These are phyloP conservation scores for Chloropsis cyanopogon DNA, from an alignment of 2,113 vertebrate genomes.

Conservation along the genomic window DNA sequence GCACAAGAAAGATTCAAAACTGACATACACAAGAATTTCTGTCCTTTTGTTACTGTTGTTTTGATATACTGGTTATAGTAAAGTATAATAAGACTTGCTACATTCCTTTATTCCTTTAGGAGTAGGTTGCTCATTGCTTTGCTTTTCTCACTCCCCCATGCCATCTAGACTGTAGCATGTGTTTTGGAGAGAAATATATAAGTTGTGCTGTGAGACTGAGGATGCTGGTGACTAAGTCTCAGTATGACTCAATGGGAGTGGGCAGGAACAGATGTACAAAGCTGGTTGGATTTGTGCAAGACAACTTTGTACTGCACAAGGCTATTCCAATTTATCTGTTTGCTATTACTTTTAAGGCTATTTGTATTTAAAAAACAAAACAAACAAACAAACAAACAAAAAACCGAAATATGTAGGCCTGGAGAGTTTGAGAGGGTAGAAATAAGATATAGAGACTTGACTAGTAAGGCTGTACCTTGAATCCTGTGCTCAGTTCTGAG, in stretches of 20 bases:
- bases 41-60: not conserved
- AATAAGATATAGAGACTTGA: not conserved
- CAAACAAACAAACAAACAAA: not conserved
- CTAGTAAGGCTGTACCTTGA: not conserved
- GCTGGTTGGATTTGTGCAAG: constrained; percentile 7
- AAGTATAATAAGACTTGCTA: not conserved
- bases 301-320: constrained; percentile 5
- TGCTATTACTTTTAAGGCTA: not conserved
- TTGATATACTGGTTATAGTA: not conserved
- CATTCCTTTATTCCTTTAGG: not conserved
- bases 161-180: not conserved
- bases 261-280: constrained; percentile 71
- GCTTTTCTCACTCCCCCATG: constrained; percentile 12
- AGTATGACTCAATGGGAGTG: constrained; percentile 67
- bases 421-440: not conserved
- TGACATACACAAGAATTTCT: not conserved
- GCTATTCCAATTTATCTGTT: constrained; percentile 3
- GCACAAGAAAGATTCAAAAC: not conserved
- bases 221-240: constrained; percentile 47
- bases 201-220: constrained; percentile 37
- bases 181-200: constrained; percentile 19
- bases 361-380: not conserved
- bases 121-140: not conserved
- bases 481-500: not conserved
- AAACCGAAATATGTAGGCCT: not conserved